A percentile compares a stretch with the other conserved stretches of the same genome.
phyloP scores from a whole-genome alignment of 2,888 invertebrate species.

The Nephrocerus scutellatus region DNA sequence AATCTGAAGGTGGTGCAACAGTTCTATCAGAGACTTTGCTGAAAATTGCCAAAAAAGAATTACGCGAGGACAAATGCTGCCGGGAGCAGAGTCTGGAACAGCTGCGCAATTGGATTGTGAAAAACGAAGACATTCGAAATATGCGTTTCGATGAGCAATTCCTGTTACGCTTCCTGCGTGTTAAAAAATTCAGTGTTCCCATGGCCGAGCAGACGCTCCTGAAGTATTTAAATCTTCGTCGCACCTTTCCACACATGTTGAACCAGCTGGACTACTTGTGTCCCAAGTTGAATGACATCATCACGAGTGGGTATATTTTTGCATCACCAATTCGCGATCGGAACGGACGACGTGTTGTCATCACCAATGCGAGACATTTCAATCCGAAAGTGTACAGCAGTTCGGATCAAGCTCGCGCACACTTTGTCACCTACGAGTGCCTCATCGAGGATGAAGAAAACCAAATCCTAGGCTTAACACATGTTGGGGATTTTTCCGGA shows the following conservation, averaged over 20 bases:
- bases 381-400: conserved; percentile 60
- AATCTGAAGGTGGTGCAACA: too few species aligned
- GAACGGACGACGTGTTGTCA: conserved; percentile 65
- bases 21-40: conserved; percentile 33
- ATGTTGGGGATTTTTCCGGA: conserved; percentile 62
- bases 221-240: conserved; percentile 68
- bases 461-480: conserved; percentile 68
- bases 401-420: conserved; percentile 64
- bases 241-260: conserved; percentile 60
- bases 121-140: conserved; percentile 63
- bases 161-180: conserved; percentile 65
- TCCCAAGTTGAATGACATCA: conserved; percentile 56
- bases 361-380: conserved; percentile 57
- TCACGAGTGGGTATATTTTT: conserved; percentile 66
- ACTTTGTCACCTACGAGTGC: conserved; percentile 66
- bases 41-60: conserved; percentile 57
- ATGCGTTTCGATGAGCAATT: conserved; percentile 65
- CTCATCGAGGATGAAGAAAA: conserved; percentile 67
- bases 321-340: conserved; percentile 67
- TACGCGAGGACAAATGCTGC: conserved; percentile 61
- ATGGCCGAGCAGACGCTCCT: conserved; percentile 71
- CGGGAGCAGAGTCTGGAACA: conserved; percentile 59
- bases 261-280: conserved; percentile 60
- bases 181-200: conserved; percentile 70
- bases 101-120: conserved; percentile 62